These are phyloP conservation scores for Poecilia gillii DNA, from an alignment of 2,797 vertebrate genomes.

Conservation along the genomic window DNA sequence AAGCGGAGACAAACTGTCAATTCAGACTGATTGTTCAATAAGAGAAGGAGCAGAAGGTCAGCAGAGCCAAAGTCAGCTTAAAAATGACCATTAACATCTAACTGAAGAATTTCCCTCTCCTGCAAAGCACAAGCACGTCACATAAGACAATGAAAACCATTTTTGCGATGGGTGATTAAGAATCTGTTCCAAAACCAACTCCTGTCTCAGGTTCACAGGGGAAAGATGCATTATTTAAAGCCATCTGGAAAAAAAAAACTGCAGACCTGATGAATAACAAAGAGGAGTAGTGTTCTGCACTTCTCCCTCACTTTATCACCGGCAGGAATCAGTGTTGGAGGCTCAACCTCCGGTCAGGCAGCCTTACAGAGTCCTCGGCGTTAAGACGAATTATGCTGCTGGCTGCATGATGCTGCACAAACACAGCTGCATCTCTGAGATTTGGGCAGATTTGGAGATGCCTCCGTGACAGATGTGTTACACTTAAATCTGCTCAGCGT, in stretches of 20 bases:
- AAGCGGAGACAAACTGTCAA: neutral
- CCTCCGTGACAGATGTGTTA: slow-evolving; percentile 33
- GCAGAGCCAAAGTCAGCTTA: neutral
- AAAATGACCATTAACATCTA: neutral
- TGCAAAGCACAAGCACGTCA: neutral
- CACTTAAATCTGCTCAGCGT: slow-evolving; percentile 18
- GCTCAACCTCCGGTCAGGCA: slow-evolving; percentile 26
- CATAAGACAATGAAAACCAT: neutral
- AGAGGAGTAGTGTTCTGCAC: slow-evolving; percentile 35
- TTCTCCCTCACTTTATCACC: slow-evolving; percentile 35
- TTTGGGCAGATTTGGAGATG: slow-evolving; percentile 29
- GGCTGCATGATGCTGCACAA: slow-evolving; percentile 12
- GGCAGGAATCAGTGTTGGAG: slow-evolving; percentile 29
- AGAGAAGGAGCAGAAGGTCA: neutral
- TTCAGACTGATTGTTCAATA: neutral
- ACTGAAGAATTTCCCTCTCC: neutral
- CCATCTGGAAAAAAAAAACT: slow-evolving; percentile 36
- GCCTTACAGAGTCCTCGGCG: slow-evolving; percentile 2
- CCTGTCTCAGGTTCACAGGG: slow-evolving; percentile 42
- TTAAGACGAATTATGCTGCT: slow-evolving; percentile 13
- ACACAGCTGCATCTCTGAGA: slow-evolving; percentile 36
- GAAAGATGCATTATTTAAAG: slow-evolving; percentile 65
- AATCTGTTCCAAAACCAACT: slow-evolving; percentile 44
- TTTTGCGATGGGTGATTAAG: slow-evolving; percentile 27
- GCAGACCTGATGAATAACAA: slow-evolving; percentile 62